Percentiles rank a stretch among this genome's conserved stretches.
Conservation (phyloP, 1,140 invertebrate genomes). For the Caenorhabditis briggsae region DNA sequence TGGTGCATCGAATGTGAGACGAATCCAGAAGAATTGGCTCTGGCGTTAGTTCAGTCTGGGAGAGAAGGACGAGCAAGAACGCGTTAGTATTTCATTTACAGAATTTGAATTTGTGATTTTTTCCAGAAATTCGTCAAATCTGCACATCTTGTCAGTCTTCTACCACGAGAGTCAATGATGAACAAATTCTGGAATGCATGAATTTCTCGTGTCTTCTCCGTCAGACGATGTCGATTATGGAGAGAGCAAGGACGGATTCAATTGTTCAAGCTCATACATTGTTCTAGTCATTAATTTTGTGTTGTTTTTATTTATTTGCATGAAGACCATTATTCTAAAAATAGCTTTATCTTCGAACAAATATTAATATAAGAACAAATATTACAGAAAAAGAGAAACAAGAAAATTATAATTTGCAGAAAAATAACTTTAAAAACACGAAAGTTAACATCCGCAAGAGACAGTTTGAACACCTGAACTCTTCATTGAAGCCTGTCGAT, state of each 20-base stretch:
- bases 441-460: background rate
- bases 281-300: background rate
- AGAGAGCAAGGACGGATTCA: background rate
- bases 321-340: too few species aligned
- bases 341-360: too few species aligned
- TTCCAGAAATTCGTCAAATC: conserved; percentile 12
- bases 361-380: too few species aligned
- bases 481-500: background rate
- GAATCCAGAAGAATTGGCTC: conserved; percentile 31
- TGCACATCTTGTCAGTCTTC: background rate
- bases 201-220: conserved; percentile 42
- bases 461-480: background rate
- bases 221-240: conserved; percentile 8
- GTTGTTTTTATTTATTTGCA: background rate
- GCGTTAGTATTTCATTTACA: background rate
- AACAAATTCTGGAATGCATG: conserved; percentile 4
- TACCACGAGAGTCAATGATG: background rate
- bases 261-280: background rate
- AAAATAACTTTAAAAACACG: too few species aligned
- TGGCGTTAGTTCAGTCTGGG: background rate
- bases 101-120: background rate
- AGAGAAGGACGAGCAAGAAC: conserved; percentile 12
- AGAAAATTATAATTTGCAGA: too few species aligned
- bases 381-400: too few species aligned
- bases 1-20: conserved; percentile 25